phyloP scores from a whole-genome alignment of 2,797 vertebrate species.

The Thaleichthys pacificus region DNA sequence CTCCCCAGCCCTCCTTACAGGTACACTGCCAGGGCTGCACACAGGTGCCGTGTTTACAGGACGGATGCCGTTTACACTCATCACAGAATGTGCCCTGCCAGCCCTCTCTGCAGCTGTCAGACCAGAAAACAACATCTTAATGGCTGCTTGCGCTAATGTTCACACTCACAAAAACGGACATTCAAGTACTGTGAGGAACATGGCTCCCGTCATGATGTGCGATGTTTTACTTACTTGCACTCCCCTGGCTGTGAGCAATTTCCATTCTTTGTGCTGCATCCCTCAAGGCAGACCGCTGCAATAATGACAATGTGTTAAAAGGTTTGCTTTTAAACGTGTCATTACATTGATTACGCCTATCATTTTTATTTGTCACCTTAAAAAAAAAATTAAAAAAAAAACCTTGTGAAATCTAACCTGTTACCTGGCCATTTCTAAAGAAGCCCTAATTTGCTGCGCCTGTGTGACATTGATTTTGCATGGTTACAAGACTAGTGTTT shows the following conservation, averaged over 20 bases:
- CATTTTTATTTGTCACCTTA: conserved; percentile 12
- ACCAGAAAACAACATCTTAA: conserved; percentile 41
- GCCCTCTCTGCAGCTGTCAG: conserved; percentile 88
- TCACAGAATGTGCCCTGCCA: conserved; percentile 94
- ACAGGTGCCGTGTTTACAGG: conserved; percentile 95
- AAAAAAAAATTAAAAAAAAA: background rate
- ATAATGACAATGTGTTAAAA: conserved; percentile 21
- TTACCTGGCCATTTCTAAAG: conserved; percentile 31
- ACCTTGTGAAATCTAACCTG: conserved; percentile 28
- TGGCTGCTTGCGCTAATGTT: conserved; percentile 11
- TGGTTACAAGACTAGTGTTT: conserved; percentile 57
- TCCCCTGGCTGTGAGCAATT: conserved; percentile 92
- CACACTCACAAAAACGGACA: conserved; percentile 7
- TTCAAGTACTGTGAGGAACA: conserved; percentile 72
- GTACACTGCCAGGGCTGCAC: conserved; percentile 89
- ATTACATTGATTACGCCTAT: conserved; percentile 17
- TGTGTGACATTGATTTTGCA: conserved; percentile 61
- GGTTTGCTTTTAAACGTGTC: conserved; percentile 6
- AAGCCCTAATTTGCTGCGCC: conserved; percentile 3
- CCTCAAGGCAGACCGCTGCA: conserved; percentile 91
- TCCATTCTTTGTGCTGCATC: conserved; percentile 90
- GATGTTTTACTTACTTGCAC: conserved; percentile 86
- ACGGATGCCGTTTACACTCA: conserved; percentile 90
- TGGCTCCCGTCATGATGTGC: too few relatives aligned
- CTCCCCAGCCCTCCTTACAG: conserved; percentile 98